A percentile compares a stretch with the other conserved stretches of the same genome.
These are phyloP conservation scores for Proales similis DNA, from an alignment of 1,140 invertebrate species.

Conservation along the genomic window DNA sequence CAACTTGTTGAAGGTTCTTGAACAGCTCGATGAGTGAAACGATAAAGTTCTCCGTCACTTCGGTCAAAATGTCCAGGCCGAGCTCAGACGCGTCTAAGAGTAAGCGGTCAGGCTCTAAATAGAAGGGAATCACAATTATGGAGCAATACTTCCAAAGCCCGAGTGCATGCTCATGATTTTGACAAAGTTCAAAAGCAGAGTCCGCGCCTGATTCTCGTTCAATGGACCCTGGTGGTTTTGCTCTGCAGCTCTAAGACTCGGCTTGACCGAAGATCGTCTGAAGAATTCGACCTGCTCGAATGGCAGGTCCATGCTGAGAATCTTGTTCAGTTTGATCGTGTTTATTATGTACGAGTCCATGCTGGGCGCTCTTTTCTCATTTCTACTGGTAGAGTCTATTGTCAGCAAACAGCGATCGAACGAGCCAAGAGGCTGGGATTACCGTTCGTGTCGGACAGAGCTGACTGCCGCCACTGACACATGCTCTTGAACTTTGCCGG, in stretches of 20 bases:
- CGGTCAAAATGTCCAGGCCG: constrained; percentile 21
- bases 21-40: constrained; percentile 18
- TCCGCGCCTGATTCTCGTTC: no score
- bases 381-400: no score
- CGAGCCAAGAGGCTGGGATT: no score
- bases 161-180: constrained; percentile 8
- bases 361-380: no score
- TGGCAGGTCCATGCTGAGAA: neutral
- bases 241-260: no score
- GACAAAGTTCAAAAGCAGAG: constrained; percentile 10
- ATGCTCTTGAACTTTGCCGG: no score
- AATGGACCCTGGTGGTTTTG: no score
- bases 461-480: no score
- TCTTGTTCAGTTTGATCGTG: constrained; percentile 27
- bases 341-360: constrained; percentile 32
- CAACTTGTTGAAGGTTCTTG: constrained; percentile 13
- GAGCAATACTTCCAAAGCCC: constrained; percentile 1
- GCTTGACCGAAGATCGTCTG: no score
- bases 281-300: constrained; percentile 34
- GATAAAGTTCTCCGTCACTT: constrained; percentile 27
- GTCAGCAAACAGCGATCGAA: no score
- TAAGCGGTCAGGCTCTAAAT: no score
- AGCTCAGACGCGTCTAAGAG: constrained; percentile 8
- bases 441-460: no score
- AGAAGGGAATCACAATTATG: constrained; percentile 1